Evolutionary conservation across 2,797 vertebrate genomes (phyloP).

Genomic region (Myotis pilosus): DNA sequence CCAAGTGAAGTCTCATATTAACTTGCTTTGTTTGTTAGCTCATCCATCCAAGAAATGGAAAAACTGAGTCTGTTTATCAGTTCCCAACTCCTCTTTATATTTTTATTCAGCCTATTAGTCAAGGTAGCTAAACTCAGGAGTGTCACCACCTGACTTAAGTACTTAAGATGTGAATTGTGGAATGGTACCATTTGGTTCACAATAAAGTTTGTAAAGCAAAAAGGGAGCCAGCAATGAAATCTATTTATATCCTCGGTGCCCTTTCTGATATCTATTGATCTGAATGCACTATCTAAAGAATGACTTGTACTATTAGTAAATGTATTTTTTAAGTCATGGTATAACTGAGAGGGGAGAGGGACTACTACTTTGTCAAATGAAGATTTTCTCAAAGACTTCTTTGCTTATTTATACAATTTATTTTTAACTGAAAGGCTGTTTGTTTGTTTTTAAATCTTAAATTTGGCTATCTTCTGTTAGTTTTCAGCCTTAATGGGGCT

Average conservation of each 20-base stretch:
- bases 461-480: not conserved
- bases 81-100: not conserved
- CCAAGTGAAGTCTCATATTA: slow-evolving; percentile 30
- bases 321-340: slow-evolving; percentile 1
- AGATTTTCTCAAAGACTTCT: slow-evolving; percentile 28
- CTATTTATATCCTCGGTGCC: slow-evolving; percentile 3
- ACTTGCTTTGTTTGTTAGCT: slow-evolving; percentile 35
- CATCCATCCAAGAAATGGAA: slow-evolving; percentile 47
- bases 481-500: not conserved
- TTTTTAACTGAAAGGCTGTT: not conserved
- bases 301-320: slow-evolving; percentile 12
- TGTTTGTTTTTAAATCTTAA: slow-evolving; percentile 4
- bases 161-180: slow-evolving; percentile 40
- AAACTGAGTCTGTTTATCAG: slow-evolving; percentile 31
- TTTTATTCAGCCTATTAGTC: slow-evolving; percentile 25
- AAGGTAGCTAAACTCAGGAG: not conserved
- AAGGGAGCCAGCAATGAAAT: not conserved
- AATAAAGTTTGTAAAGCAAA: slow-evolving; percentile 32
- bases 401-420: slow-evolving; percentile 37
- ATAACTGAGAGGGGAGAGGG: slow-evolving; percentile 18
- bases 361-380: slow-evolving; percentile 7
- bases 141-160: not conserved
- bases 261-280: slow-evolving; percentile 16
- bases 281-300: slow-evolving; percentile 1
- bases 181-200: slow-evolving; percentile 37